Evolutionary conservation across 2,797 vertebrate species (phyloP).

Genomic region (Anabacerthia variegaticeps): DNA sequence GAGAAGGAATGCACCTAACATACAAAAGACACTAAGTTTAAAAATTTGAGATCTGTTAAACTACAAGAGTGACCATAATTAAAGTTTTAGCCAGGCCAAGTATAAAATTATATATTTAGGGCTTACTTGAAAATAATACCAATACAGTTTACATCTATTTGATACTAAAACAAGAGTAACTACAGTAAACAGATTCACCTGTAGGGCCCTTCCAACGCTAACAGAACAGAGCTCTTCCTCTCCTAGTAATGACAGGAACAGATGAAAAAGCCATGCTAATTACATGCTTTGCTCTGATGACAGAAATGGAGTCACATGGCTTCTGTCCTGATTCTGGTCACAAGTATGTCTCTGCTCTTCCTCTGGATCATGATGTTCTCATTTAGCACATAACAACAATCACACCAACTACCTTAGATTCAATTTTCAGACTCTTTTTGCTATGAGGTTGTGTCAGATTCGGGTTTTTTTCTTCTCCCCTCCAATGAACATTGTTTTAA

Average conservation of each 20-base stretch:
- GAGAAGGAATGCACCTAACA: background rate
- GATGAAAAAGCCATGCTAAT: background rate
- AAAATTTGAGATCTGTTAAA: background rate
- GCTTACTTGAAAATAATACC: background rate
- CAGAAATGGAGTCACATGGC: slow-evolving; percentile 11
- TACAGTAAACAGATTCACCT: background rate
- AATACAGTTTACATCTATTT: background rate
- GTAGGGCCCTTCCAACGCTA: background rate
- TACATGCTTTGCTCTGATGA: background rate
- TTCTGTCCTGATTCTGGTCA: background rate
- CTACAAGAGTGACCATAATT: background rate
- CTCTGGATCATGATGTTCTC: background rate
- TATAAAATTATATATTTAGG: background rate
- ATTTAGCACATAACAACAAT: background rate
- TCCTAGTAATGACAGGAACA: background rate
- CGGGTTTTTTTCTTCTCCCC: background rate
- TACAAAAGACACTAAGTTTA: background rate
- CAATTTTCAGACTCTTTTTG: background rate
- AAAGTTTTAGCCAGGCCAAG: background rate
- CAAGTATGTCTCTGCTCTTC: background rate
- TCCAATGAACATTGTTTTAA: background rate
- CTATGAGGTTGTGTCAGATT: background rate
- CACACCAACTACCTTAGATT: background rate
- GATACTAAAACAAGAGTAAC: background rate
- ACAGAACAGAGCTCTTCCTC: background rate